Evolutionary conservation across 2,888 invertebrate species (phyloP).

Genomic region (Agrotis clavis): DNA sequence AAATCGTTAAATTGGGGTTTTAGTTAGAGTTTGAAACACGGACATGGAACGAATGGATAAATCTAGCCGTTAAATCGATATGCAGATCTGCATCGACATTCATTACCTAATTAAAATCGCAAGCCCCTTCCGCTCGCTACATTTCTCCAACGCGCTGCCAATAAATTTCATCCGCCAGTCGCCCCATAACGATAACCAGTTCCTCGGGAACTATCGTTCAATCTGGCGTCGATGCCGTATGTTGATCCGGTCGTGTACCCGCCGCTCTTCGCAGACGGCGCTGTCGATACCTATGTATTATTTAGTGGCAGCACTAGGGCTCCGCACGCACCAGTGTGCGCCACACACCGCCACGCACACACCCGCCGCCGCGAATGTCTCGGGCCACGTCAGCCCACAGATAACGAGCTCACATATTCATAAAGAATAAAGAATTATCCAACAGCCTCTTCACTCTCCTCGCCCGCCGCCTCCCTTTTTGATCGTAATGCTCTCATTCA

Average conservation of each 20-base stretch:
- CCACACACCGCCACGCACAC: conserved; percentile 74
- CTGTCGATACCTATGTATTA: conserved; percentile 90
- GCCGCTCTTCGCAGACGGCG: conserved; percentile 88
- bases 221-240: conserved; percentile 91
- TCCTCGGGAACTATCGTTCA: conserved; percentile 91
- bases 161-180: conserved; percentile 91
- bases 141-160: conserved; percentile 91
- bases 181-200: conserved; percentile 91
- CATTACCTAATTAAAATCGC: conserved; percentile 92
- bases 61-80: conserved; percentile 90
- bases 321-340: conserved; percentile 70
- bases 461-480: conserved; percentile 77
- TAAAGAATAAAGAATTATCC: conserved; percentile 91
- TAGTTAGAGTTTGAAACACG: conserved; percentile 83
- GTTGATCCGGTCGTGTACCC: conserved; percentile 91
- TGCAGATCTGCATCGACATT: conserved; percentile 91
- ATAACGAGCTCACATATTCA: conserved; percentile 91
- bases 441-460: conserved; percentile 81
- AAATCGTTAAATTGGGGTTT: conserved; percentile 77
- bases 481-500: conserved; percentile 90
- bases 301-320: conserved; percentile 87
- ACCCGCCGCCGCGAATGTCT: conserved; percentile 77
- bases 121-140: conserved; percentile 91
- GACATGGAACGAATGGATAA: conserved; percentile 87
- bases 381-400: conserved; percentile 84